These are phyloP conservation scores for Yponomeuta malinellus DNA, from an alignment of 2,888 invertebrate species.

Conservation along the genomic window DNA sequence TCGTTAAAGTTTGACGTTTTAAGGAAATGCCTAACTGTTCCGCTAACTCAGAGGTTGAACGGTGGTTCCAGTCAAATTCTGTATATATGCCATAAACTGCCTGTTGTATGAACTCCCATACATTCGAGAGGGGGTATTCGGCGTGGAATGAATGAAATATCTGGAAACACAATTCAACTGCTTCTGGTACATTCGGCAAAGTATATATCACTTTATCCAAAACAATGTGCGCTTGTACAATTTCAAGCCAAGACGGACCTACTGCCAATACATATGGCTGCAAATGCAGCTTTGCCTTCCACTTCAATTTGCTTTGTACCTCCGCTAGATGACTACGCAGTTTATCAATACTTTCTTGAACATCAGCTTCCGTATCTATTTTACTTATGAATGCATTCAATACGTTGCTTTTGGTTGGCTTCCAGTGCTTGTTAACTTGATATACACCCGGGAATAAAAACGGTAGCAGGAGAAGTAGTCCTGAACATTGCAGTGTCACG, in stretches of 20 bases:
- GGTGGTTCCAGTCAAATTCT: constrained; percentile 10
- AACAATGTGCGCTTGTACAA: not conserved
- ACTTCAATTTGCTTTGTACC: constrained; percentile 12
- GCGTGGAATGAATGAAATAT: constrained; percentile 17
- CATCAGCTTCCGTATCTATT: constrained; percentile 14
- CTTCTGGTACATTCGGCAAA: constrained; percentile 15
- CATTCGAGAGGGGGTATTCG: constrained; percentile 18
- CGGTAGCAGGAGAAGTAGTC: too few species aligned
- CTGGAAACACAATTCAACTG: constrained; percentile 19
- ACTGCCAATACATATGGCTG: too few species aligned
- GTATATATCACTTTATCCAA: not conserved
- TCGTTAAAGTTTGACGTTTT: not conserved
- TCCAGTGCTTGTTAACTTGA: constrained; percentile 12
- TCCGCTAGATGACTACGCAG: constrained; percentile 11
- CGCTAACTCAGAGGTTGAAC: constrained; percentile 2
- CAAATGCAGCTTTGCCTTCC: not conserved
- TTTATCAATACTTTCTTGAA: constrained; percentile 13
- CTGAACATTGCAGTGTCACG: too few species aligned
- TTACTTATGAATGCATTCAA: constrained; percentile 9
- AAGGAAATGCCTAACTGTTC: constrained; percentile 10
- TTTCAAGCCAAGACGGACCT: too few species aligned
- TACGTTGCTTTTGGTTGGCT: constrained; percentile 11
- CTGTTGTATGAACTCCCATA: constrained; percentile 15
- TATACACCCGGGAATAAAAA: too few species aligned
- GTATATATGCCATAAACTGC: constrained; percentile 14